phyloP scores from a whole-genome alignment of 1,140 invertebrate species.

The Bathynomus jamesi region DNA sequence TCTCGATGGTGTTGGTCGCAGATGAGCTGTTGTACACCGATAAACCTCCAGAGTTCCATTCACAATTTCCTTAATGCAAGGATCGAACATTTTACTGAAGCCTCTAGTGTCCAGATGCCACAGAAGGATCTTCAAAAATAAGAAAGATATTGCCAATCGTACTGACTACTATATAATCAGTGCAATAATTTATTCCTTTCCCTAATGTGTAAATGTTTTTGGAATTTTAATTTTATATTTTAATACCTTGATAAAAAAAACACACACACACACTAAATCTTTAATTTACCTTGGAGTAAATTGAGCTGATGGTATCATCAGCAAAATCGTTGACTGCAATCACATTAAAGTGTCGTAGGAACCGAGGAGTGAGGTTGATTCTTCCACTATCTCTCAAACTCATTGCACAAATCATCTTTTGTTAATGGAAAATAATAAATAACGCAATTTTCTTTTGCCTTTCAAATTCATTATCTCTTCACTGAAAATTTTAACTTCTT shows the following conservation, averaged over 20 bases:
- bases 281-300: slow-evolving; percentile 56
- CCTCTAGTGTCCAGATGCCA: slow-evolving; percentile 91
- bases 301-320: slow-evolving; percentile 71
- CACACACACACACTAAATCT: background rate
- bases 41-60: slow-evolving; percentile 77
- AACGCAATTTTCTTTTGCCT: no score
- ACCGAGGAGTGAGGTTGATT: slow-evolving; percentile 74
- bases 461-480: no score
- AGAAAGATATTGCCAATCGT: background rate
- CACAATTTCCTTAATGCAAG: slow-evolving; percentile 82
- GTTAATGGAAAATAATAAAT: no score
- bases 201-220: background rate
- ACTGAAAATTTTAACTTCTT: no score
- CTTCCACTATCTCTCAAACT: slow-evolving; percentile 71
- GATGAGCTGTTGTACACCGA: slow-evolving; percentile 67
- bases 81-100: slow-evolving; percentile 91
- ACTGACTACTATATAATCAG: background rate
- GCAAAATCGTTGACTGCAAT: slow-evolving; percentile 84
- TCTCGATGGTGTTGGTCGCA: slow-evolving; percentile 78
- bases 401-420: slow-evolving; percentile 75
- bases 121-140: slow-evolving; percentile 65
- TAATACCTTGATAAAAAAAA: background rate
- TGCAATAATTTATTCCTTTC: no score
- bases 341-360: slow-evolving; percentile 82
- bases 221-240: background rate